These are phyloP conservation scores for Oeneis ivallda DNA, from an alignment of 2,888 invertebrate species.

Conservation along the genomic window DNA sequence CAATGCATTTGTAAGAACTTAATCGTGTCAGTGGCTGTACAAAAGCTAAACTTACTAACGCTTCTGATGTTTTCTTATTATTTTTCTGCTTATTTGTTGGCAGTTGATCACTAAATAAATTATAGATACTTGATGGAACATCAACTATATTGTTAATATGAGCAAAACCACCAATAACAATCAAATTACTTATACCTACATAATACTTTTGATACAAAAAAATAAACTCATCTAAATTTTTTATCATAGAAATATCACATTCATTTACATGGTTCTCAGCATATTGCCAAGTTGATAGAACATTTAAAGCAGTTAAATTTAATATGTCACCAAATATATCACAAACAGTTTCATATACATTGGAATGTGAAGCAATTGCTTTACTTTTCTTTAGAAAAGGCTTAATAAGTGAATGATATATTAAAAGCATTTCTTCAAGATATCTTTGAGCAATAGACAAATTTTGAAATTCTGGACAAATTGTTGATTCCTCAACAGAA, in stretches of 20 bases:
- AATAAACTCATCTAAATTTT: conserved; percentile 87
- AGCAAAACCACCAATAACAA: conserved; percentile 86
- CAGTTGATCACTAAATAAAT: conserved; percentile 81
- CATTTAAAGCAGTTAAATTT: conserved; percentile 85
- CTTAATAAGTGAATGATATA: conserved; percentile 84
- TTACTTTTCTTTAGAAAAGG: conserved; percentile 85
- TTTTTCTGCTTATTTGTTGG: conserved; percentile 79
- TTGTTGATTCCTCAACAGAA: conserved; percentile 63
- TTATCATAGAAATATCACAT: conserved; percentile 85
- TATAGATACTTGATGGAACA: conserved; percentile 79
- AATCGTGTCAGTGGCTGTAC: conserved; percentile 83
- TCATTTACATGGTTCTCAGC: conserved; percentile 84
- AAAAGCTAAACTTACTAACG: conserved; percentile 82
- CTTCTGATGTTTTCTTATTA: conserved; percentile 80
- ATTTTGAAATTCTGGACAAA: conserved; percentile 74
- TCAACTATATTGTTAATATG: conserved; percentile 85
- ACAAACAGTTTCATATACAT: conserved; percentile 84
- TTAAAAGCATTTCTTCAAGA: conserved; percentile 85
- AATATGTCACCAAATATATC: conserved; percentile 86
- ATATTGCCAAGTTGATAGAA: conserved; percentile 86
- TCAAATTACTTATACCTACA: conserved; percentile 86
- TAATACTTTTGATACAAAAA: conserved; percentile 87
- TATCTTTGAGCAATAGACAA: conserved; percentile 85
- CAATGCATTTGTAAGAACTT: conserved; percentile 83
- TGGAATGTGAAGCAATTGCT: conserved; percentile 77